phyloP scores from a whole-genome alignment of 2,797 vertebrate genomes.

The Clarias pachynema region DNA sequence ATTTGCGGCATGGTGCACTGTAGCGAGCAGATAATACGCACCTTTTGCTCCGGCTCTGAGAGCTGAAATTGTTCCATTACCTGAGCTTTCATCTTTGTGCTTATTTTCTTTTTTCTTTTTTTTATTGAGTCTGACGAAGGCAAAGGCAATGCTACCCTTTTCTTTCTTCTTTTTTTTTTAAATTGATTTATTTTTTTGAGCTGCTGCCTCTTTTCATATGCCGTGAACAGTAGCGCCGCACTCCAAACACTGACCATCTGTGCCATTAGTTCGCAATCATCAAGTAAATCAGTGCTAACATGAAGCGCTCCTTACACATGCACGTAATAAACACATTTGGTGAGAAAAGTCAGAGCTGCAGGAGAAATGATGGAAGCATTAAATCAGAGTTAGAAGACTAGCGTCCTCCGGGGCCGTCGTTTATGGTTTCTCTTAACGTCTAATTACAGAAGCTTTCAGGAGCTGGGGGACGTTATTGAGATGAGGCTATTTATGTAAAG shows the following conservation, averaged over 20 bases:
- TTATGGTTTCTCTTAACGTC: neutral
- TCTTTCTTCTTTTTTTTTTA: neutral
- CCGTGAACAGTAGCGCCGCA: neutral
- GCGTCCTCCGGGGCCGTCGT: neutral
- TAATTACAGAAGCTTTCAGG: slow-evolving; percentile 15
- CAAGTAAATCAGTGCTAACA: neutral
- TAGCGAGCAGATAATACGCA: slow-evolving; percentile 21
- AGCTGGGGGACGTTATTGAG: neutral
- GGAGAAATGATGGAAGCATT: neutral
- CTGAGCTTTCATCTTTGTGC: slow-evolving; percentile 41
- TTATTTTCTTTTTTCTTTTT: slow-evolving; percentile 30
- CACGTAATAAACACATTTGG: neutral
- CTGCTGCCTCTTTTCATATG: neutral
- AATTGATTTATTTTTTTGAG: neutral
- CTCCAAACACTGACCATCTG: neutral
- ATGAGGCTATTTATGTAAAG: neutral
- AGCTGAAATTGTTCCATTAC: slow-evolving; percentile 56
- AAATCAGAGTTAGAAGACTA: neutral
- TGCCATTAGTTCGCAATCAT: neutral
- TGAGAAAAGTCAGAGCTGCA: neutral
- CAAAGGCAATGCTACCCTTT: neutral
- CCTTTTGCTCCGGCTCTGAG: slow-evolving; percentile 43
- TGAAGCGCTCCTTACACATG: too few relatives aligned
- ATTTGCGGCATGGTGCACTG: slow-evolving; percentile 46
- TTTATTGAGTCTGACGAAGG: too few relatives aligned